These are phyloP conservation scores for Augiades crinisus DNA, from an alignment of 2,888 invertebrate species.

Conservation along the genomic window DNA sequence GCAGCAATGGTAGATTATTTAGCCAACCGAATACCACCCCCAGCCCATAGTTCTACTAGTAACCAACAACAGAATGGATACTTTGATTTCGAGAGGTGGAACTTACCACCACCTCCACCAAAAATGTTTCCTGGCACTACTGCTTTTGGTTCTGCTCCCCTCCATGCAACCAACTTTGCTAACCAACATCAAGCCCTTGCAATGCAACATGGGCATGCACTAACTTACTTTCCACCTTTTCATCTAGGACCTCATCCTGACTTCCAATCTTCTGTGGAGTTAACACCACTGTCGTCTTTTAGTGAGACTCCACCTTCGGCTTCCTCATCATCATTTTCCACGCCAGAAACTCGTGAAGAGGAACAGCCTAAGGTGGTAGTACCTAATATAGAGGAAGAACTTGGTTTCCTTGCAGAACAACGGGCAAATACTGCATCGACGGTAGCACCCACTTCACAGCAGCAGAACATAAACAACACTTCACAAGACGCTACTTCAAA, in stretches of 20 bases:
- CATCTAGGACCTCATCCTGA: constrained; percentile 87
- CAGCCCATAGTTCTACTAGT: constrained; percentile 85
- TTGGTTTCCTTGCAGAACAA: constrained; percentile 88
- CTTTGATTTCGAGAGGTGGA: constrained; percentile 92
- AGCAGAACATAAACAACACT: constrained; percentile 71
- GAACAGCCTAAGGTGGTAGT: constrained; percentile 92
- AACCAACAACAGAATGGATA: constrained; percentile 85
- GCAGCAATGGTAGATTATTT: constrained; percentile 80
- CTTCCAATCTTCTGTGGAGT: constrained; percentile 84
- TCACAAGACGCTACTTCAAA: constrained; percentile 74
- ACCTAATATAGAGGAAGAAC: constrained; percentile 94
- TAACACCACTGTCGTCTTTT: constrained; percentile 82
- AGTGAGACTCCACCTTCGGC: constrained; percentile 81
- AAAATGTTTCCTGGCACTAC: constrained; percentile 85
- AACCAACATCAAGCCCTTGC: constrained; percentile 85
- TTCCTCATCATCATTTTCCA: constrained; percentile 79
- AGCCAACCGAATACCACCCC: constrained; percentile 85
- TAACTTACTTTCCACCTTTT: constrained; percentile 90
- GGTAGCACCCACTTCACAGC: constrained; percentile 78
- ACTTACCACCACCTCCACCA: constrained; percentile 84
- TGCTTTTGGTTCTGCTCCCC: constrained; percentile 79
- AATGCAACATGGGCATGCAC: constrained; percentile 85
- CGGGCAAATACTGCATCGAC: constrained; percentile 74
- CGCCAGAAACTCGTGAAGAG: constrained; percentile 83
- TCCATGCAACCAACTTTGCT: constrained; percentile 78